A percentile compares a stretch with the other conserved stretches of the same genome.
Evolutionary conservation across 2,113 vertebrate species (phyloP).

Genomic region (Myiopsitta monachus): DNA sequence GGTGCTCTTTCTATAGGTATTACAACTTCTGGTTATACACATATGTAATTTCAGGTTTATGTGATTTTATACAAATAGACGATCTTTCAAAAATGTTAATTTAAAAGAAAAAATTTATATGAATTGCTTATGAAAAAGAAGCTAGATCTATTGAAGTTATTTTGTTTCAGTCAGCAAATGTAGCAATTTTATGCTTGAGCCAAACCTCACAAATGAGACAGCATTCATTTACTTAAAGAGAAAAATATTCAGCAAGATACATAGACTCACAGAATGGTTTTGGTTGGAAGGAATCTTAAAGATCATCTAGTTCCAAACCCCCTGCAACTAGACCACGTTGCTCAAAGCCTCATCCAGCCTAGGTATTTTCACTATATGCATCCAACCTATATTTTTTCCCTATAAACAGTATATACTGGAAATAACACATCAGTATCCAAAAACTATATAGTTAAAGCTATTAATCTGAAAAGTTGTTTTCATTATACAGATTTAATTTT

Average conservation of each 20-base stretch:
- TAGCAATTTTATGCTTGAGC: neutral
- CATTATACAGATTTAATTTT: neutral
- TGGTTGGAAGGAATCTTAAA: neutral
- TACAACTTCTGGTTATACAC: neutral
- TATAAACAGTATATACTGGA: neutral
- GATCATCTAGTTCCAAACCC: neutral
- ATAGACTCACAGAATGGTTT: neutral
- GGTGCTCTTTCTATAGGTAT: neutral
- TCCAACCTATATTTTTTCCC: neutral
- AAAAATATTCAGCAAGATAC: neutral
- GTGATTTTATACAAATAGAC: neutral
- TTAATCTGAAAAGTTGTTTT: neutral
- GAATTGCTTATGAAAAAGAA: neutral
- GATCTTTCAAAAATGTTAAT: neutral
- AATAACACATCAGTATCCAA: neutral
- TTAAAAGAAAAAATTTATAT: neutral
- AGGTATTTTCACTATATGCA: neutral
- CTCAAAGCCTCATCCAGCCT: neutral
- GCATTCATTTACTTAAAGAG: neutral
- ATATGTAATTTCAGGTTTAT: neutral
- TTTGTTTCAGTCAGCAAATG: neutral
- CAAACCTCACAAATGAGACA: neutral
- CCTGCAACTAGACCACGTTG: neutral
- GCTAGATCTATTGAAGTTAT: neutral
- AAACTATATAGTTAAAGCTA: neutral